phyloP scores from a whole-genome alignment of 35 echinoderm and acorn worm species.

The Ophiothrix spiculata region DNA sequence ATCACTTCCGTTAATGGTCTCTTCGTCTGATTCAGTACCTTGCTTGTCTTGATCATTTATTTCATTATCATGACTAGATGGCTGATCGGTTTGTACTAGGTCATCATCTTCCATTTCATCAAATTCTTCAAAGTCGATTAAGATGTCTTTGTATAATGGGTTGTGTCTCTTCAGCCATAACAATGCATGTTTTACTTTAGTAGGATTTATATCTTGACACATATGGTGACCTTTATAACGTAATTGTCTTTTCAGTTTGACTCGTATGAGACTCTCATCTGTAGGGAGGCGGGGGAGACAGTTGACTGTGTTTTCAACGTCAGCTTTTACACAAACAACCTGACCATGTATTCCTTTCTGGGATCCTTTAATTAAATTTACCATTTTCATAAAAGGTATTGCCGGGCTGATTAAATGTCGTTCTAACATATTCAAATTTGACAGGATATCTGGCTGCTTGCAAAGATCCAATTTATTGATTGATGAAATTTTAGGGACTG shows the following conservation, averaged over 20 bases:
- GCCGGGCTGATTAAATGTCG: constrained; percentile 38
- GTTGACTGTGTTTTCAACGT: constrained; percentile 50
- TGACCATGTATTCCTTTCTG: too few species aligned
- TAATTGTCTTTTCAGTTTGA: constrained; percentile 63
- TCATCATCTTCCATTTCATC: constrained; percentile 27
- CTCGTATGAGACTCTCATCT: constrained; percentile 46
- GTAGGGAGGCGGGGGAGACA: constrained; percentile 24
- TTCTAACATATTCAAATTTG: constrained; percentile 30
- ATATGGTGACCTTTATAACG: constrained; percentile 62
- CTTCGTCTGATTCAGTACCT: neutral
- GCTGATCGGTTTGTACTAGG: neutral
- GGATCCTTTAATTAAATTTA: too few species aligned
- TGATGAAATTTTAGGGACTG: constrained; percentile 18
- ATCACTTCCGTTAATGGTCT: too few species aligned
- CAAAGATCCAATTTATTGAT: constrained; percentile 38
- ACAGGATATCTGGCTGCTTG: constrained; percentile 21
- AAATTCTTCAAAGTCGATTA: constrained; percentile 36
- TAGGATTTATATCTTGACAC: constrained; percentile 56
- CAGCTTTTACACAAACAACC: too few species aligned
- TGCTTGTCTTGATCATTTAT: neutral
- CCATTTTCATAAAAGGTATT: constrained; percentile 61
- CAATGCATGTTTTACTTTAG: constrained; percentile 46
- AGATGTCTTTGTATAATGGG: constrained; percentile 27
- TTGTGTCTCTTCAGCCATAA: constrained; percentile 50
- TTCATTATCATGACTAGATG: neutral